Evolutionary conservation across 2,888 invertebrate species (phyloP).

Genomic region (Fragum whitleyi): DNA sequence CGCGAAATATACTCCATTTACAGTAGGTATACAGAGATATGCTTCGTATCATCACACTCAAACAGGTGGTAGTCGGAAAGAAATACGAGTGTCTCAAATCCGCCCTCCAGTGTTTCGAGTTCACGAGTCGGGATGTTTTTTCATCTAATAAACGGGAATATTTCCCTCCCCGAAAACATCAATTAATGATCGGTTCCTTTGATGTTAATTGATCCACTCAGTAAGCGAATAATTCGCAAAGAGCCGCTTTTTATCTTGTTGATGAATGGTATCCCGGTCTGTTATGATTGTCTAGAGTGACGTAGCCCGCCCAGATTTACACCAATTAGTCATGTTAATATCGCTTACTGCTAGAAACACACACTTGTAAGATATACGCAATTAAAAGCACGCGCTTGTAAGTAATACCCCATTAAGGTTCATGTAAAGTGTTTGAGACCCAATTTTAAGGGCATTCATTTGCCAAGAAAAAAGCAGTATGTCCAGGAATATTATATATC

Average conservation of each 20-base stretch:
- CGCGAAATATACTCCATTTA: too few relatives aligned
- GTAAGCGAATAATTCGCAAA: slow-evolving; percentile 51
- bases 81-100: not conserved
- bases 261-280: slow-evolving; percentile 40
- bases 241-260: slow-evolving; percentile 49
- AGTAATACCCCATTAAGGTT: too few relatives aligned
- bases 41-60: too few relatives aligned
- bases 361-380: not conserved
- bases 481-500: too few relatives aligned
- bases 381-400: not conserved
- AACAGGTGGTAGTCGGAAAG: too few relatives aligned
- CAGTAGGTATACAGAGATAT: too few relatives aligned
- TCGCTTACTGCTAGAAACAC: not conserved
- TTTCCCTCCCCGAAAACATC: slow-evolving; percentile 22
- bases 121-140: not conserved
- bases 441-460: too few relatives aligned
- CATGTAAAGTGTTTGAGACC: too few relatives aligned
- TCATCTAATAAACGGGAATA: slow-evolving; percentile 12
- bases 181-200: slow-evolving; percentile 52
- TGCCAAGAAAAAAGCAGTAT: too few relatives aligned
- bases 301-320: slow-evolving; percentile 40
- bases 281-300: slow-evolving; percentile 51
- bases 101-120: not conserved
- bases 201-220: slow-evolving; percentile 61
- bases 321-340: slow-evolving; percentile 47